phyloP scores from a whole-genome alignment of 2,797 vertebrate genomes.

The Sylvilagus floridanus region DNA sequence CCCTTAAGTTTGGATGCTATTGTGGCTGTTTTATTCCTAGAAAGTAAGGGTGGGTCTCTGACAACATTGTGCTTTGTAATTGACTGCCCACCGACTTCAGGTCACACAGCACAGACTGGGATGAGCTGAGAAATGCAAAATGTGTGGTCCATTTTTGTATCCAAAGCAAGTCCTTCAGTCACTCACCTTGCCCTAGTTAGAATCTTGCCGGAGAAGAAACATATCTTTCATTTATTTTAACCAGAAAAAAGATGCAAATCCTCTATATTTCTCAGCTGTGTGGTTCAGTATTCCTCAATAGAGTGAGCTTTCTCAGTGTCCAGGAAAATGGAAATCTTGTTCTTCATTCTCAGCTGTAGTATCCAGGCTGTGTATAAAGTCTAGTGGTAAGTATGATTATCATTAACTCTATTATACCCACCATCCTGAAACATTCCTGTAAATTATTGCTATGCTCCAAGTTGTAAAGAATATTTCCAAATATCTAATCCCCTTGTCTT shows the following conservation, averaged over 20 bases:
- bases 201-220: neutral
- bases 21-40: neutral
- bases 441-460: neutral
- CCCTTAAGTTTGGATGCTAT: no score
- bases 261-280: accelerated
- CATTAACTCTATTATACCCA: neutral
- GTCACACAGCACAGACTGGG: accelerated
- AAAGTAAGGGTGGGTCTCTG: no score
- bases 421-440: neutral
- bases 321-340: neutral
- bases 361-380: accelerated
- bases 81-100: accelerated
- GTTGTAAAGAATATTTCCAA: neutral
- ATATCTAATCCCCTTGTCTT: neutral
- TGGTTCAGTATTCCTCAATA: neutral
- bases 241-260: neutral
- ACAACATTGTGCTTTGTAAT: accelerated
- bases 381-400: accelerated
- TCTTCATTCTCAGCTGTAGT: neutral
- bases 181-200: neutral
- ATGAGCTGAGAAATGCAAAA: accelerated
- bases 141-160: neutral
- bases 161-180: neutral
- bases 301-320: neutral
- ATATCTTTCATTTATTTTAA: neutral